Conservation (phyloP, 2,113 vertebrate species). For the Burhinus bistriatus region DNA sequence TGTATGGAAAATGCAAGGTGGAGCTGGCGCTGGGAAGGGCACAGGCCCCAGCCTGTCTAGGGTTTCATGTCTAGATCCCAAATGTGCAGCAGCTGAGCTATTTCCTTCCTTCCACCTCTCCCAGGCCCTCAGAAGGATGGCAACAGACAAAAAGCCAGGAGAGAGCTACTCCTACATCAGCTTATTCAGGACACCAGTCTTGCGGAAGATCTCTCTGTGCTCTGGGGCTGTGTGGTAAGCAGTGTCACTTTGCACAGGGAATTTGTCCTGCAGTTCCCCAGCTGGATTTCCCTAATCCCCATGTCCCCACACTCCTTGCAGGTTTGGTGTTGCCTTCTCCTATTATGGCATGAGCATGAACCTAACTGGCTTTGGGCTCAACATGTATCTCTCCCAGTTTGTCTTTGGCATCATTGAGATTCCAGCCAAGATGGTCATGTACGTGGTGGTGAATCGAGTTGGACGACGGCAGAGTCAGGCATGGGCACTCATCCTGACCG, state of each 20-base stretch:
- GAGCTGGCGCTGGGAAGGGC: not conserved
- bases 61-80: not conserved
- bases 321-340: conserved; percentile 85
- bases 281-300: not conserved
- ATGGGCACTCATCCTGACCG: conserved; percentile 70
- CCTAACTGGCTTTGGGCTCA: conserved; percentile 79
- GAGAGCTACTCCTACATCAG: conserved; percentile 42
- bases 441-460: conserved; percentile 66
- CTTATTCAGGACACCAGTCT: conserved; percentile 54
- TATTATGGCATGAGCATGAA: conserved; percentile 86
- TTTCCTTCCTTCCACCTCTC: not conserved
- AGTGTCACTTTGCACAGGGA: rapidly evolving
- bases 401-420: conserved; percentile 79
- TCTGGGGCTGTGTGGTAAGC: conserved; percentile 49
- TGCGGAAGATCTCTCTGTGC: conserved; percentile 50
- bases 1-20: not conserved
- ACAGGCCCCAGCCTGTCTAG: not conserved
- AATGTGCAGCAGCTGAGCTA: not conserved
- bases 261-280: not conserved
- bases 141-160: not conserved
- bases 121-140: conserved; percentile 38
- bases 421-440: conserved; percentile 80
- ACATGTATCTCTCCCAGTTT: conserved; percentile 82
- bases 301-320: not conserved
- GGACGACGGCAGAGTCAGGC: conserved; percentile 79